Conservation (phyloP, 2,888 invertebrate genomes). For the Pomacea canaliculata region DNA sequence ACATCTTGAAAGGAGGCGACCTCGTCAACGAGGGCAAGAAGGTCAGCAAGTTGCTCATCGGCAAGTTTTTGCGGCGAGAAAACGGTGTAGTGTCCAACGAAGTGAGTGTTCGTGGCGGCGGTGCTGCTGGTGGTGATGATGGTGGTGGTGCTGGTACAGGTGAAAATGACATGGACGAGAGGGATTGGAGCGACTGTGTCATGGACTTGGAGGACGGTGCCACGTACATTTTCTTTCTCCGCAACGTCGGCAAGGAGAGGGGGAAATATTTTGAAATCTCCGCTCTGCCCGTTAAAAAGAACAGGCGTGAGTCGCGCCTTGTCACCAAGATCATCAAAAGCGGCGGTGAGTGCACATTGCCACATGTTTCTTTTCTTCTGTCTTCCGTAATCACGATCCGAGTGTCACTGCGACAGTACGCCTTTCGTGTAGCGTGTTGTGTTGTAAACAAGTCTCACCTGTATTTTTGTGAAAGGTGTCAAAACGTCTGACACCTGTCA, state of each 20-base stretch:
- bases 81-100: background rate
- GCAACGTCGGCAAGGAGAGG: constrained; percentile 15
- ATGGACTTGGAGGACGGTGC: constrained; percentile 17
- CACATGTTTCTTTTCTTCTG: background rate
- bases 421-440: too few relatives aligned
- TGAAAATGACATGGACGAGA: background rate
- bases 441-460: too few relatives aligned
- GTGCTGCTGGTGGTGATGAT: background rate
- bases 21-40: constrained; percentile 22
- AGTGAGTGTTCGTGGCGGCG: background rate
- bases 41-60: constrained; percentile 16
- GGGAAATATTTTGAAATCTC: constrained; percentile 27
- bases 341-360: background rate
- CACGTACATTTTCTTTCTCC: constrained; percentile 29
- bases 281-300: constrained; percentile 28
- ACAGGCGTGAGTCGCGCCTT: background rate
- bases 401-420: too few relatives aligned
- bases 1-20: constrained; percentile 23
- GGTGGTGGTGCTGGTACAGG: constrained; percentile 8
- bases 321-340: constrained; percentile 15
- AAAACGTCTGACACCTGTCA: too few relatives aligned
- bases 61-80: constrained; percentile 4
- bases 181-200: constrained; percentile 11
- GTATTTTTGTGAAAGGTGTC: too few relatives aligned
- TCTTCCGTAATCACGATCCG: background rate